Evolutionary conservation across 2,888 invertebrate species (phyloP), one percentile per base, ranked within the genome.

Genomic region (Halictus quadricinctus): DNA sequence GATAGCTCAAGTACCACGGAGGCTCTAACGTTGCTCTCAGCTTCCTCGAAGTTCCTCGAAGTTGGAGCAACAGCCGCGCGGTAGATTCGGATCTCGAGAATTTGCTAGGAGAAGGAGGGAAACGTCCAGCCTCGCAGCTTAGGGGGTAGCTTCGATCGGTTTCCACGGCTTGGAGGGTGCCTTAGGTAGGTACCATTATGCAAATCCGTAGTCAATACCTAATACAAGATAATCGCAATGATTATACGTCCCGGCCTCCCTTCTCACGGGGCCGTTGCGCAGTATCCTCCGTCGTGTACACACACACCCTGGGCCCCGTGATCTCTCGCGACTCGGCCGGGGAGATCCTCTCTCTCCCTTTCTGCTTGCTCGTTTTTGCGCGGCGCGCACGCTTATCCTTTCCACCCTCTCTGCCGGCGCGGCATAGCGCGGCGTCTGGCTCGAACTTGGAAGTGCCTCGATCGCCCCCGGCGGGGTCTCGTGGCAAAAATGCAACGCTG

Each of bases 191-290:
- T 92, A 92, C 93, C 92, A 94, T 94, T 94, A 94, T 94, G 94
- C 93, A 94, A 94, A 94, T 94, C 90, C 91, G 93, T 92, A 93
- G 93, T 94, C 94, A 94, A 94, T 94, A 94, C 93, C 93, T 94
- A 94, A 94, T 94, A 94, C 93, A 93, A 94, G 93, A 94, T 94
- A 94, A 94, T 94, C 93, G 94, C 93, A 93, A 94, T 94, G 94
- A 94, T 94, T 94, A 94, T 91, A 92, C 89, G 89, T 90, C 91
- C 91, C 91, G 88, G 90, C 90, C 90, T 90, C 90, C 90, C 91
- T 89, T 88, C 89, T 89, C 89, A 86, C 88, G 86, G 86, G 88
- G 73, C 85, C 75, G 72, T 73, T 41, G 10, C 29, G 29, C 29
- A 15, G 82, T 86, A 81, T 83, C 83, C 84, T 82, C 54, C 82